Evolutionary conservation across 2,888 invertebrate genomes (phyloP), one percentile per base, ranked within the genome.

Genomic region (Torymus texanus): DNA sequence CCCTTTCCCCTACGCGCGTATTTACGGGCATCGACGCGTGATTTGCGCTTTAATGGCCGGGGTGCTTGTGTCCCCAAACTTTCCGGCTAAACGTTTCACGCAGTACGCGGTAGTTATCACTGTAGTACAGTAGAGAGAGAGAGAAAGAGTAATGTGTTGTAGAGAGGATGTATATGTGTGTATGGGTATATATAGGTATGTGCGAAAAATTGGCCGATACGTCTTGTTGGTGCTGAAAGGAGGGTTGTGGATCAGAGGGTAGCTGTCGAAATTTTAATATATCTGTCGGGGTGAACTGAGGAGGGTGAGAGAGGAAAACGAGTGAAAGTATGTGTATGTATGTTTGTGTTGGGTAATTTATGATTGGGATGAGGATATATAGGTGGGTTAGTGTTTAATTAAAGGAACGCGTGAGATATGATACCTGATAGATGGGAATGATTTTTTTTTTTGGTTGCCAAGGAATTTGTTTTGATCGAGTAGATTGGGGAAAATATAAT

Each of bases 21-120:
- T 78, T 78, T 74, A 74, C 78, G 67, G 41, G 41, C 41, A 41
- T 41, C 41, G 41, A 8, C 65, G 63, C 79, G 74, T 79, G 74
- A 79, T 79, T 79, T 75, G 74, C 70, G 68, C 63, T 75, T 70
- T 79, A 74, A 79, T 73, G 66, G 62, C 56, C 53, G 41, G 8
- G 41, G 41, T 41, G 41, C 41, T 41, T 8, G 41, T 8, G 41
- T 41, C 41, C 41, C 41, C 41, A 8, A 41, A 41, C 41, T 41
- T 41, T 41, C 41, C 8, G 41, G 41, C 41, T 41, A 41, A 41
- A 41, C 41, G 41, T 41, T 41, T 41, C 41, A 21, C 21, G 41
- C 41, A 41, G 29, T 29, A 2, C 29, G 29, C 29, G 4, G 29
- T 5, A 29, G 41, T 8, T 41, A 41, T 41, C 41, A 8, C 8